These are phyloP conservation scores for Sesia apiformis DNA, from an alignment of 2,888 invertebrate genomes.

Conservation along the genomic window DNA sequence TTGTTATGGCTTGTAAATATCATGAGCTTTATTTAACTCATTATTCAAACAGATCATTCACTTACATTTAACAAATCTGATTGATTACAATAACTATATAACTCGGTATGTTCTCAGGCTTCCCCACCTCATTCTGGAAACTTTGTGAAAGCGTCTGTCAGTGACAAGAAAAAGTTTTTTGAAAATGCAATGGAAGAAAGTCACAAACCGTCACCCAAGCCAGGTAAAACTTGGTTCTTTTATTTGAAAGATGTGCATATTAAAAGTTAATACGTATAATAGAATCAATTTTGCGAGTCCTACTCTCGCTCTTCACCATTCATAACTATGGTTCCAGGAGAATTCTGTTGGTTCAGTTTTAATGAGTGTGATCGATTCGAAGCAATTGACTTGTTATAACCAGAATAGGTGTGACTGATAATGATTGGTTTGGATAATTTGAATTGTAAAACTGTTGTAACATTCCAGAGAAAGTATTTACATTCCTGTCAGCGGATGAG, in stretches of 20 bases:
- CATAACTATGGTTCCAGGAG: background rate
- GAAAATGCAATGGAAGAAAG: constrained; percentile 97
- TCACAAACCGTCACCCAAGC: constrained; percentile 87
- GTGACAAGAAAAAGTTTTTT: constrained; percentile 95
- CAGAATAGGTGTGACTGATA: too few relatives aligned
- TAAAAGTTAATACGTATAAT: too few relatives aligned
- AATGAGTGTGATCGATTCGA: too few relatives aligned
- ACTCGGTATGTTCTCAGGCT: constrained; percentile 44
- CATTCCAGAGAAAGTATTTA: constrained; percentile 89
- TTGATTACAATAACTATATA: background rate
- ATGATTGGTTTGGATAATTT: too few relatives aligned
- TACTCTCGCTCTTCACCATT: too few relatives aligned
- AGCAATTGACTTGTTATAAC: too few relatives aligned
- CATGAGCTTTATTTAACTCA: constrained; percentile 57
- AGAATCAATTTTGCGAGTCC: too few relatives aligned
- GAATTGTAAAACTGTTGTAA: background rate
- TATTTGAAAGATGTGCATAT: too few relatives aligned
- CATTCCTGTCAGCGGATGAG: constrained; percentile 94
- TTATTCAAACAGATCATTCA: constrained; percentile 18
- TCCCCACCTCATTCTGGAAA: constrained; percentile 82
- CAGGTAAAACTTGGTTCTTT: constrained; percentile 72
- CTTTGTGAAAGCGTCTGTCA: constrained; percentile 89
- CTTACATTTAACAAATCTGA: constrained; percentile 12
- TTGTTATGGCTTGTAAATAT: constrained; percentile 61
- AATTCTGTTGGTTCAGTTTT: constrained; percentile 2